Evolutionary conservation across 2,888 invertebrate species (phyloP).

Genomic region (Cephus pygmeus): DNA sequence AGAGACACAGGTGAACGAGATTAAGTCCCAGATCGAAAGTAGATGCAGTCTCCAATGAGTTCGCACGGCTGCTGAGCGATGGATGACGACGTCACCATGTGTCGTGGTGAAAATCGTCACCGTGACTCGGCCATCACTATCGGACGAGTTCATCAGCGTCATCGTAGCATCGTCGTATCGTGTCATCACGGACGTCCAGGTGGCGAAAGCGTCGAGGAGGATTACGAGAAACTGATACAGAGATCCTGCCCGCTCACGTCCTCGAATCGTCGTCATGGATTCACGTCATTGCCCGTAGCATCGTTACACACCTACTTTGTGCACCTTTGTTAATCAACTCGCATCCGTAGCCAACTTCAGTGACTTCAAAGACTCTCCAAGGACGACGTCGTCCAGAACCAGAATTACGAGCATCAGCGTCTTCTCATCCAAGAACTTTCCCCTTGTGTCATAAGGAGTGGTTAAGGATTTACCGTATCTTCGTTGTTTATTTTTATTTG

Average conservation of each 20-base stretch:
- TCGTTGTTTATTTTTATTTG: background rate
- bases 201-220: background rate
- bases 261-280: background rate
- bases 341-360: background rate
- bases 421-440: background rate
- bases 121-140: slow-evolving; percentile 43
- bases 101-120: slow-evolving; percentile 47
- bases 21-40: slow-evolving; percentile 96
- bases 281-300: background rate
- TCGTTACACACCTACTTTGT: background rate
- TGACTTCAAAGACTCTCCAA: background rate
- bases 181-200: background rate
- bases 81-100: slow-evolving; percentile 42
- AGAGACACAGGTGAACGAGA: slow-evolving; percentile 96
- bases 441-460: background rate
- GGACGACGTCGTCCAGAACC: background rate
- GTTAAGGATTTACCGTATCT: background rate
- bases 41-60: slow-evolving; percentile 96
- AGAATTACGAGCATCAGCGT: background rate
- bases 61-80: slow-evolving; percentile 49
- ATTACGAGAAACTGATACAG: background rate
- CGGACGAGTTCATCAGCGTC: slow-evolving; percentile 19
- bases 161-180: slow-evolving; percentile 22
- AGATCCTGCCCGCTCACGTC: background rate
- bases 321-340: background rate